Percentiles rank a stretch among this genome's conserved stretches.
These are phyloP conservation scores for Mormyrus proboscirostris DNA, from an alignment of 2,797 vertebrate species.

Conservation along the genomic window DNA sequence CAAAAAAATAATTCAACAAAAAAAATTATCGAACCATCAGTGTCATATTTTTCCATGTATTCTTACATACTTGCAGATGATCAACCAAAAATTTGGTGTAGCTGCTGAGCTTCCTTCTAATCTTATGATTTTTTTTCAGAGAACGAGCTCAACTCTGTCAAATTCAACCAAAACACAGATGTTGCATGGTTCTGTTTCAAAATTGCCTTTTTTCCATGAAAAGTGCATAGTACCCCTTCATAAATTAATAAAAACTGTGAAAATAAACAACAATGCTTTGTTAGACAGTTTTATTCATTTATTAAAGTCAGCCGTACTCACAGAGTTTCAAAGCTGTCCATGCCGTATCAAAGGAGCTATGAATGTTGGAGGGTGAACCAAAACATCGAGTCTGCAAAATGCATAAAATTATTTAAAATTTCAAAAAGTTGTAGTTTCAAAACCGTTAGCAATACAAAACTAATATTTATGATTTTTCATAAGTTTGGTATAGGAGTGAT, in stretches of 20 bases:
- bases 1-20: not conserved
- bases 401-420: not conserved
- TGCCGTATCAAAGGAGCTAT: not conserved
- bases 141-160: not conserved
- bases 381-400: not conserved
- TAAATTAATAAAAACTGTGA: not conserved
- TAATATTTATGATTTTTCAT: not conserved
- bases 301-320: not conserved
- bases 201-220: not conserved
- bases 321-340: not conserved
- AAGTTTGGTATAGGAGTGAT: not conserved
- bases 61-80: not conserved
- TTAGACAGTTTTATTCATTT: not conserved
- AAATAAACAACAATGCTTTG: not conserved
- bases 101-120: not conserved
- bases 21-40: not conserved
- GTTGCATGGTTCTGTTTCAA: not conserved
- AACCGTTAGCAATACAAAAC: not conserved
- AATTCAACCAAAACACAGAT: not conserved
- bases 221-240: not conserved
- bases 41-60: not conserved
- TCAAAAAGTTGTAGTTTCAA: not conserved
- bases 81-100: not conserved
- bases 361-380: not conserved
- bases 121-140: not conserved